A percentile compares a stretch with the other conserved stretches of the same genome.
Conservation (phyloP, 2,113 vertebrate species). For the Psophia crepitans region DNA sequence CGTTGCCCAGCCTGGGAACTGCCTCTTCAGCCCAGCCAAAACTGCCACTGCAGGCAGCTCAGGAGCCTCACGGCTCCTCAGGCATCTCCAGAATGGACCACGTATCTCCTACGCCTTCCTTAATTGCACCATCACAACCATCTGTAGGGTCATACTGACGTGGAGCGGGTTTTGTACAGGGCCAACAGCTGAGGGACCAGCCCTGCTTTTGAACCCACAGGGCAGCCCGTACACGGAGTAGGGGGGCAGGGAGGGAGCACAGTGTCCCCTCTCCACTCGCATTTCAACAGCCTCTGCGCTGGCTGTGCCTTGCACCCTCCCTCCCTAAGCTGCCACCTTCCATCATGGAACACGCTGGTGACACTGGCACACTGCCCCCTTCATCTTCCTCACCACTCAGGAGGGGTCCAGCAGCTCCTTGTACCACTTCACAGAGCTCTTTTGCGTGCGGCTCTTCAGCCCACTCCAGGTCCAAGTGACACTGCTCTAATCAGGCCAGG, state of each 20-base stretch:
- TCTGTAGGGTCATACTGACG: neutral
- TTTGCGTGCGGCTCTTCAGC: neutral
- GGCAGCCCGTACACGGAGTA: rapidly evolving
- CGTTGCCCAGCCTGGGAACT: neutral
- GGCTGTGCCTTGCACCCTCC: neutral
- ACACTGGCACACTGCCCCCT: rapidly evolving
- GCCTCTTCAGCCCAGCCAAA: neutral
- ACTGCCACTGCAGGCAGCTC: neutral
- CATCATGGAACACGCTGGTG: rapidly evolving
- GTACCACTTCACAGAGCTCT: neutral
- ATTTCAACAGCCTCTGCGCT: neutral
- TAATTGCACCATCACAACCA: neutral
- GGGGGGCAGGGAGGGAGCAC: too few species aligned
- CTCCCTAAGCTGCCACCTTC: neutral
- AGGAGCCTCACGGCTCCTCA: too few species aligned
- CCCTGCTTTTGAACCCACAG: neutral
- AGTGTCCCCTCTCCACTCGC: neutral
- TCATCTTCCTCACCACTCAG: neutral
- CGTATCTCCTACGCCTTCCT: neutral
- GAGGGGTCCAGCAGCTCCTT: neutral
- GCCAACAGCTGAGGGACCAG: neutral
- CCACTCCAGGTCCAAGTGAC: neutral
- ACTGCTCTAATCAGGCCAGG: neutral
- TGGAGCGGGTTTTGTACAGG: neutral
- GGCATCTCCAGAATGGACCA: neutral